Evolutionary conservation across 2,888 invertebrate species (phyloP).

Genomic region (Himalopsyche kuldschensis): DNA sequence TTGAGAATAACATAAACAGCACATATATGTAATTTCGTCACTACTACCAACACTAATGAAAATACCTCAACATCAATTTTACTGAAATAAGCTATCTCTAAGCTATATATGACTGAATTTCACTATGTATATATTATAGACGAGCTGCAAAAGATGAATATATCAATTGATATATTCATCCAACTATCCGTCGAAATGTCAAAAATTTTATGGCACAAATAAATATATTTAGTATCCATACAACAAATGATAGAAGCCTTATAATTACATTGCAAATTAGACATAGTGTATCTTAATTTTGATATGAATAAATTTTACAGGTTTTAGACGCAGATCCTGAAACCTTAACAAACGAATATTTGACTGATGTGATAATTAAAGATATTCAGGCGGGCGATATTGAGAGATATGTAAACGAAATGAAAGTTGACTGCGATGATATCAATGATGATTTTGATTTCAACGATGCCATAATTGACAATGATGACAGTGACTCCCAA

Average conservation of each 20-base stretch:
- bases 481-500: constrained; percentile 14
- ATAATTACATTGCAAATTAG: not conserved
- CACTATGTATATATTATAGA: too few relatives aligned
- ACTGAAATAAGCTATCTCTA: too few relatives aligned
- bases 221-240: too few relatives aligned
- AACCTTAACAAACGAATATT: constrained; percentile 20
- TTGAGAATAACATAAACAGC: too few relatives aligned
- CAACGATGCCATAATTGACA: not conserved
- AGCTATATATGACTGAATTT: too few relatives aligned
- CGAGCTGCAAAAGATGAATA: not conserved
- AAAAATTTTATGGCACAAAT: too few relatives aligned
- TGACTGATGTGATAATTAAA: constrained; percentile 23
- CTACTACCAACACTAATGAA: too few relatives aligned
- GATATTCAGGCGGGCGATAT: constrained; percentile 25
- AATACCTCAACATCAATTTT: too few relatives aligned
- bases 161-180: too few relatives aligned
- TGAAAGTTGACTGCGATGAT: constrained; percentile 16
- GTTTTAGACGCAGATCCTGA: constrained; percentile 12
- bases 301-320: not conserved
- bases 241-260: too few relatives aligned
- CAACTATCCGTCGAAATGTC: too few relatives aligned
- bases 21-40: too few relatives aligned
- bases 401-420: constrained; percentile 25
- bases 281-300: not conserved
- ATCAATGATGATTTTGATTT: constrained; percentile 9